Conservation (phyloP, 2,797 vertebrate genomes). For the Phataginus tricuspis region DNA sequence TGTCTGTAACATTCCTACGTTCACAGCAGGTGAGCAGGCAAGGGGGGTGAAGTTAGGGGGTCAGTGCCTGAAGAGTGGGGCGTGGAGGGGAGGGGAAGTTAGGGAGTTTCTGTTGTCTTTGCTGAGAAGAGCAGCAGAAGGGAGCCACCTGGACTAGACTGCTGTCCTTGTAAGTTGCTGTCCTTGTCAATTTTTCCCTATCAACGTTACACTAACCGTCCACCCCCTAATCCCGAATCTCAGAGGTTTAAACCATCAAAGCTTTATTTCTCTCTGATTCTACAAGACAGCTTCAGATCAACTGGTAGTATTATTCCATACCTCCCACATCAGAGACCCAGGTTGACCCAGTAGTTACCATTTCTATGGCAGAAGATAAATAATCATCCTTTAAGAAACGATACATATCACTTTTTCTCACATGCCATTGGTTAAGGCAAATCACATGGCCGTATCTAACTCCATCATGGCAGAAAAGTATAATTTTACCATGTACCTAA, state of each 20-base stretch:
- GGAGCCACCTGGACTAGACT: no score
- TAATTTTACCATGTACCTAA: not conserved
- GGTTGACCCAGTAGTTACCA: not conserved
- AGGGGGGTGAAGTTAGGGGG: no score
- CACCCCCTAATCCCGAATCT: not conserved
- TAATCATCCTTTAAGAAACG: not conserved
- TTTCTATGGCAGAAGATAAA: not conserved
- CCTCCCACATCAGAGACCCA: not conserved
- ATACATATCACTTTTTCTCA: not conserved
- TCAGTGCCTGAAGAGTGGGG: no score
- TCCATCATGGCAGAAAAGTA: not conserved
- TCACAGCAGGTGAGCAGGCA: no score
- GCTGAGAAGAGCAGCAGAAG: no score
- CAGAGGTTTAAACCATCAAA: not conserved
- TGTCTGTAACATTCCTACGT: no score
- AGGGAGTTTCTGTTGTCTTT: no score
- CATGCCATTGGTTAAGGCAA: not conserved
- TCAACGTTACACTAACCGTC: not conserved
- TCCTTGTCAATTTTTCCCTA: no score
- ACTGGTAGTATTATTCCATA: not conserved
- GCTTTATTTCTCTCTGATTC: not conserved
- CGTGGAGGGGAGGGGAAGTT: no score
- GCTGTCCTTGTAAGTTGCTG: no score
- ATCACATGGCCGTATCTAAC: not conserved
- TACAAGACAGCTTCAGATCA: not conserved